phyloP scores from a whole-genome alignment of 2,113 vertebrate genomes.

The Lynx canadensis region DNA sequence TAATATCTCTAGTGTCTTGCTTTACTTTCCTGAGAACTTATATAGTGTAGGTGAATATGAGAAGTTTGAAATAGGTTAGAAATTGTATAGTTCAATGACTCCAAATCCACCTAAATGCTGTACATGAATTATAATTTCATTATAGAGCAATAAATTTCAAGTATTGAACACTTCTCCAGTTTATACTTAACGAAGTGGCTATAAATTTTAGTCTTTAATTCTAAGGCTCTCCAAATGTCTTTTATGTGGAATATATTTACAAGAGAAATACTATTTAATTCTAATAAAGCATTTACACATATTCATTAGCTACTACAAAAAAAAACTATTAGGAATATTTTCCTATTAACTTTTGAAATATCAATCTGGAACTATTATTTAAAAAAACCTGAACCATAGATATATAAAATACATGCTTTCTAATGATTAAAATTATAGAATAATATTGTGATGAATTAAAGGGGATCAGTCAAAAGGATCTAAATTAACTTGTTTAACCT shows the following conservation, averaged over 20 bases:
- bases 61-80: neutral
- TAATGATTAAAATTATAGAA: neutral
- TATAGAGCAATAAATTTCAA: constrained; percentile 33
- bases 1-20: neutral
- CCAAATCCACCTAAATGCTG: neutral
- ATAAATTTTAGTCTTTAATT: constrained; percentile 47
- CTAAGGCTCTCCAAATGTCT: neutral
- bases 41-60: neutral
- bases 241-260: neutral
- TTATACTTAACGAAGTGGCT: neutral
- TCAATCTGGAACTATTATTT: neutral
- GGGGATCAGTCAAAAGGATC: neutral
- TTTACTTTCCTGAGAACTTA: neutral
- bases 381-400: neutral
- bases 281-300: neutral
- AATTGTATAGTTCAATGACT: constrained; percentile 1
- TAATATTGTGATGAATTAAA: neutral
- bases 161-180: neutral
- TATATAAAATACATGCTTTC: neutral
- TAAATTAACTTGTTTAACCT: neutral
- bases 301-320: neutral
- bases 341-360: neutral
- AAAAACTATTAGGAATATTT: neutral
- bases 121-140: constrained; percentile 52
- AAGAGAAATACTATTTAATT: neutral